These are phyloP conservation scores for Temnothorax longispinosus DNA, from an alignment of 1,140 invertebrate species.

Conservation along the genomic window DNA sequence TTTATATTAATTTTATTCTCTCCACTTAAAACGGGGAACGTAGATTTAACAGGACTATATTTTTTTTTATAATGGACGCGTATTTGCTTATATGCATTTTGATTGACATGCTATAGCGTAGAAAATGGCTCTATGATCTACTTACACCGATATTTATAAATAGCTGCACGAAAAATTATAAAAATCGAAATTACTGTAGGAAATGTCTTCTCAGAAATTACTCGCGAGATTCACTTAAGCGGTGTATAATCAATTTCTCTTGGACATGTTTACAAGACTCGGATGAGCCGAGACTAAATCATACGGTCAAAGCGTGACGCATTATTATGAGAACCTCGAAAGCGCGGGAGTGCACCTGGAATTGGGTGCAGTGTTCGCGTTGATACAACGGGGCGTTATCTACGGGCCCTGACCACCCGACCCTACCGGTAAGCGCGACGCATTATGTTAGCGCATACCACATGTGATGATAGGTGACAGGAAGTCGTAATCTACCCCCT, in stretches of 20 bases:
- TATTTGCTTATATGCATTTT: background rate
- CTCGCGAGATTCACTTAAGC: background rate
- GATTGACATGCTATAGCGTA: background rate
- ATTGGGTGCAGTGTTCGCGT: constrained; percentile 48
- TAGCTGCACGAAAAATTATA: background rate
- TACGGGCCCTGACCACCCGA: constrained; percentile 56
- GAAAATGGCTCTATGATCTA: background rate
- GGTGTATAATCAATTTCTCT: background rate
- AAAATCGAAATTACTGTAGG: background rate
- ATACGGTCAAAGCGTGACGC: constrained; percentile 12
- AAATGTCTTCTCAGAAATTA: background rate
- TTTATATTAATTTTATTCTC: constrained; percentile 50
- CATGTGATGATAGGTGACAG: constrained; percentile 69
- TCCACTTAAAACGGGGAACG: background rate
- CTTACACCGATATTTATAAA: background rate
- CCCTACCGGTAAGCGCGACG: constrained; percentile 18
- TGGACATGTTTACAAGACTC: background rate
- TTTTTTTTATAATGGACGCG: background rate
- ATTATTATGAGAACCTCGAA: constrained; percentile 51
- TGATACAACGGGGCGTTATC: constrained; percentile 68
- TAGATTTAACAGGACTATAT: constrained; percentile 8
- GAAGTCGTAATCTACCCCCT: constrained; percentile 70
- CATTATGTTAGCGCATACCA: constrained; percentile 40
- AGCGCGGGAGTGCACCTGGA: constrained; percentile 65
- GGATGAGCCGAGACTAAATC: background rate